Conservation (phyloP, 2,797 vertebrate species). For the Ctenosaura bakeri region DNA sequence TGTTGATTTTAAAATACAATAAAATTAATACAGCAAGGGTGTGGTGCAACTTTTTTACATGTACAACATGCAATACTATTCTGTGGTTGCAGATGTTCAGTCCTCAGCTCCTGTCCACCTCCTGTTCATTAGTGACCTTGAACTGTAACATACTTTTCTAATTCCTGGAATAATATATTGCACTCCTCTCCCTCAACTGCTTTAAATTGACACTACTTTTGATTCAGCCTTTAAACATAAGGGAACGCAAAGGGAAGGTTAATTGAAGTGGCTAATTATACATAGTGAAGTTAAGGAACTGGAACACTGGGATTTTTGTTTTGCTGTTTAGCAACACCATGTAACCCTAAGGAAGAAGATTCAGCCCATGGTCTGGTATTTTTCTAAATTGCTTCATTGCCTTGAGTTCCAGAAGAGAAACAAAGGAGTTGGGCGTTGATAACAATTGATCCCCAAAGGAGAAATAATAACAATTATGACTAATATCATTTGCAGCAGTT, state of each 20-base stretch:
- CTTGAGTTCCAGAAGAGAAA: constrained; percentile 55
- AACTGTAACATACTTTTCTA: constrained; percentile 58
- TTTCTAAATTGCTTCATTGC: constrained; percentile 70
- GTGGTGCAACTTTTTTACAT: too few relatives aligned
- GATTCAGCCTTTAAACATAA: constrained; percentile 76
- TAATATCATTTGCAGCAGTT: constrained; percentile 74
- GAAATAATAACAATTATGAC: constrained; percentile 73
- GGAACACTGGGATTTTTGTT: constrained; percentile 72
- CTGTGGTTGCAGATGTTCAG: constrained; percentile 33
- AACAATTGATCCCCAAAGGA: constrained; percentile 76
- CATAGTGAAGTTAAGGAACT: constrained; percentile 74
- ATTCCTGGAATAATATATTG: constrained; percentile 63
- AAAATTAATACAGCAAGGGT: too few relatives aligned
- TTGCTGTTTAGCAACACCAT: constrained; percentile 69
- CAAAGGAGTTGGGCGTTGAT: constrained; percentile 70
- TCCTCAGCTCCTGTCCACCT: constrained; percentile 25
- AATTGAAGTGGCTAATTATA: constrained; percentile 79
- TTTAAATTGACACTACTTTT: constrained; percentile 69
- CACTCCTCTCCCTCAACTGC: constrained; percentile 47
- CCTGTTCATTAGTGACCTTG: constrained; percentile 39
- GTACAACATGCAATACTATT: background rate
- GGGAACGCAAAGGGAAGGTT: constrained; percentile 76
- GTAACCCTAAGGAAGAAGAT: constrained; percentile 74
- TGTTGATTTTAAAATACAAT: background rate
- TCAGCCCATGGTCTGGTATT: constrained; percentile 70